Conservation (phyloP, 2,113 vertebrate genomes). For the Macquaria australasica region DNA sequence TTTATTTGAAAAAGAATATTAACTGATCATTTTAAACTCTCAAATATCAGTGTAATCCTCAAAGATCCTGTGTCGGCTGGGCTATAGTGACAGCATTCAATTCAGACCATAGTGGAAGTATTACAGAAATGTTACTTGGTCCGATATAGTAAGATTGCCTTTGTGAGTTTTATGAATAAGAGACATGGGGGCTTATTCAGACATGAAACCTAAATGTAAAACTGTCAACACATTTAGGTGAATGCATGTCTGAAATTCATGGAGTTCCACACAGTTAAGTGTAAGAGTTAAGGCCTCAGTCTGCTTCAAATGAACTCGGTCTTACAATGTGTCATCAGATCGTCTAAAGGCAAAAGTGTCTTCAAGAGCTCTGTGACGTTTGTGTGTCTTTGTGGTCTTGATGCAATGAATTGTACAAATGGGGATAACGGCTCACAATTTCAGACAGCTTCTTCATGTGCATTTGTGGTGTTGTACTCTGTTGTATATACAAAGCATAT, state of each 20-base stretch:
- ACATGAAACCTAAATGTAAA: not conserved
- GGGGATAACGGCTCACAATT: no score
- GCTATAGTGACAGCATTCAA: no score
- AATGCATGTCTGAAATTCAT: not conserved
- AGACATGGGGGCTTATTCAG: not conserved
- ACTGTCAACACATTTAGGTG: not conserved
- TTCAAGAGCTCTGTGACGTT: not conserved
- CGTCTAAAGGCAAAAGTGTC: no score
- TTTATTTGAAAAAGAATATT: no score
- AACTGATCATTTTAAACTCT: no score
- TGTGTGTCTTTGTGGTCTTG: not conserved
- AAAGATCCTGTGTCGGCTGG: no score
- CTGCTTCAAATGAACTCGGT: not conserved
- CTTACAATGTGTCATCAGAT: not conserved
- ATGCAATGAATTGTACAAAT: not conserved
- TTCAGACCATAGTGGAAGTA: no score
- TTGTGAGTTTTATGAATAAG: no score
- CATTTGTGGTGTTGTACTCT: not conserved
- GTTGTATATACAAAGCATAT: no score
- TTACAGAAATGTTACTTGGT: no score
- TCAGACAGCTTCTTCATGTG: not conserved
- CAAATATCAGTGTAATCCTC: no score
- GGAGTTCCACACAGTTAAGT: not conserved
- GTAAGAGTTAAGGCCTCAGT: not conserved
- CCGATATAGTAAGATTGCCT: no score